Percentiles rank a stretch among this genome's conserved stretches.
Conservation (phyloP, 2,797 vertebrate genomes). For the Helarctos malayanus region DNA sequence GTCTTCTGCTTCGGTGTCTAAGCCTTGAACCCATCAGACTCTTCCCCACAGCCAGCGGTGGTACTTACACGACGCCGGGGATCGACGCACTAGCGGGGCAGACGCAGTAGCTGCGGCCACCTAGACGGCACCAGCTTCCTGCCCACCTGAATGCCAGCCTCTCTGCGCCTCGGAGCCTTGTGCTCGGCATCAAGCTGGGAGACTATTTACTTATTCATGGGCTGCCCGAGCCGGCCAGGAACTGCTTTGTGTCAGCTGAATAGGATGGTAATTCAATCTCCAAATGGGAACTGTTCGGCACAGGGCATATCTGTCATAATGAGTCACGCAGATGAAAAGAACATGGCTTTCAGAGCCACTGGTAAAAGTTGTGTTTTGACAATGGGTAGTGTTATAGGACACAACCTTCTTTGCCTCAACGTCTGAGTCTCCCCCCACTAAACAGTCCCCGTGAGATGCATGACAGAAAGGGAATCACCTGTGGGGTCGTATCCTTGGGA, state of each 20-base stretch:
- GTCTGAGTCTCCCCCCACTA: neutral
- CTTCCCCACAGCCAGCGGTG: neutral
- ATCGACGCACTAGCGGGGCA: neutral
- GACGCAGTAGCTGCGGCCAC: neutral
- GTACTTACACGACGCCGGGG: constrained; percentile 77
- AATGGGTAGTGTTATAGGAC: fast-evolving
- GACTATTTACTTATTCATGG: constrained; percentile 94
- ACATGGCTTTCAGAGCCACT: neutral
- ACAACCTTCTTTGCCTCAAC: neutral
- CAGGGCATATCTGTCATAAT: constrained; percentile 29
- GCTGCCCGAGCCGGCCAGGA: constrained; percentile 88
- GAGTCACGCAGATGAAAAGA: constrained; percentile 46
- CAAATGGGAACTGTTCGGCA: constrained; percentile 69
- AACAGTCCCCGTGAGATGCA: neutral
- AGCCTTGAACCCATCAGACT: neutral
- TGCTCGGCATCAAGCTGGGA: constrained; percentile 85
- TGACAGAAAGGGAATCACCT: fast-evolving
- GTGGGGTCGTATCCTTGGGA: fast-evolving
- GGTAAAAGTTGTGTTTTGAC: neutral
- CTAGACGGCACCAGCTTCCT: neutral
- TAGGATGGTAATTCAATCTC: constrained; percentile 91
- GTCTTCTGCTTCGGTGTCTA: fast-evolving
- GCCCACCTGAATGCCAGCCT: constrained; percentile 83
- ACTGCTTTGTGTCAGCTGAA: constrained; percentile 91
- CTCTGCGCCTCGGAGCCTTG: constrained; percentile 15